Base-by-base conservation (phyloP, 2,888 invertebrate genomes). In the Cheilosia variabilis region DNA sequence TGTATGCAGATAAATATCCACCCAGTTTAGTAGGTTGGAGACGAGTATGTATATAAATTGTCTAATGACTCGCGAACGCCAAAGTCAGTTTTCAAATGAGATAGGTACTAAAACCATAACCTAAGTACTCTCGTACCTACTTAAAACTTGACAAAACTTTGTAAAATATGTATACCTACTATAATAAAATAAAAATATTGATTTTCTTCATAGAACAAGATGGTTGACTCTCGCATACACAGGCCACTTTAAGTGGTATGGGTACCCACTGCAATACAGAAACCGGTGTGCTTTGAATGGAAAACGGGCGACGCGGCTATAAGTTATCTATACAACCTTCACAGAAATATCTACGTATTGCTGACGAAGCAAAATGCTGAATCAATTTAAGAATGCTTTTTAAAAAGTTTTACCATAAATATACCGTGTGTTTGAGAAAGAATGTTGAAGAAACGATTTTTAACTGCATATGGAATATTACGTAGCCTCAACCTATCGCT, bases 131-230 rank as follows among this genome's bases (percentile, higher is more conserved):
- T 4, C 52, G 10, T 6, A 19, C 24, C 13, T 52, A 22, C 24
- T 22, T 52, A 22, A 24, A 52, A 22, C 24, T 24, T 22, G 13
- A 2, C 3, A 15, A 24, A 50, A 52, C 22, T 24, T 24, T 52
- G 15, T 6, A 24, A 37, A 60, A 41, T 50, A 31, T 31, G 31
- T 27, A 5, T 24, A 24, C 24, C 24, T 24, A 4, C 22, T 22
- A 22, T 22, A 27, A 53, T 6, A 31, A 6, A n/a, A 57, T 27
- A 41, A 57, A 58, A 68, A n/a, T 66, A 76, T 76, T 34, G 76
- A 76, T 76, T 76, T 68, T 68, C 34, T 43, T 50, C n/a, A 52
- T 50, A 22, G 31, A 76, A 76, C 66, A 76, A 76, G 17, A 76
- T 76, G 76, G 76, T 27, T 76, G 76, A 31, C 57, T 41, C 10